Evolutionary conservation across 2,113 vertebrate genomes (phyloP), one percentile per base, ranked within the genome.

Genomic region (Upupa epops): DNA sequence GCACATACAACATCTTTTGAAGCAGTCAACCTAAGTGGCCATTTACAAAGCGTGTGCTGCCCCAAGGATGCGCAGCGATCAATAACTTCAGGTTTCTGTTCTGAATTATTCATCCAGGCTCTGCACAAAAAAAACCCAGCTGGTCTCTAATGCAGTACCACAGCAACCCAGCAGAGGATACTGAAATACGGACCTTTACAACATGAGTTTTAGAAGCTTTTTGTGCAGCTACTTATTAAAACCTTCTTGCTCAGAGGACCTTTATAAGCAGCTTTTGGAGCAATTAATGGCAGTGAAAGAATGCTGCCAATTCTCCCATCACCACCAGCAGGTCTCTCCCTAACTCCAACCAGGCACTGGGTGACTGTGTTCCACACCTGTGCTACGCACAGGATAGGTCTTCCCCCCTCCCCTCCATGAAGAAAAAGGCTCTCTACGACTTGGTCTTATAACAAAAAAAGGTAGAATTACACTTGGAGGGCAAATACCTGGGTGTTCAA

Each of bases 41-140:
- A 90, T 92, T 82, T 84, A 40, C 49, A 88, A 78, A 22, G 31
- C 1, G 0, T 40, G 34, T 19, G 22, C 63, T 76, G 58, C 75
- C 37, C 84, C 46, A 78, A 91, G 58, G 80, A 86, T 0, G 0
- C 13, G 28, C 14, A 60, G 49, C 25, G 94, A 95, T 94, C 94
- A 73, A 63, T 86, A 94, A 78, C 31, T 34, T 61, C 46, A 69
- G n/a, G 46, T 63, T 94, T 51, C 77, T 93, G 1, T 2, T 69
- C 70, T 89, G 63, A 92, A 95, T 94, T 92, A 95, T 95, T 91
- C 28, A 94, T 69, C 80, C 1, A 2, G 22, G 10, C 88, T 42
- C 17, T 34, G 40, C 73, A 72, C 54, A 89, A 75, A 22, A 81
- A 37, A 76, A 74, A 42, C 11, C n/a, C 11, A 92, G 58, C 73